These are phyloP conservation scores for Anarrhichthys ocellatus DNA, from an alignment of 2,113 vertebrate genomes.

Conservation along the genomic window DNA sequence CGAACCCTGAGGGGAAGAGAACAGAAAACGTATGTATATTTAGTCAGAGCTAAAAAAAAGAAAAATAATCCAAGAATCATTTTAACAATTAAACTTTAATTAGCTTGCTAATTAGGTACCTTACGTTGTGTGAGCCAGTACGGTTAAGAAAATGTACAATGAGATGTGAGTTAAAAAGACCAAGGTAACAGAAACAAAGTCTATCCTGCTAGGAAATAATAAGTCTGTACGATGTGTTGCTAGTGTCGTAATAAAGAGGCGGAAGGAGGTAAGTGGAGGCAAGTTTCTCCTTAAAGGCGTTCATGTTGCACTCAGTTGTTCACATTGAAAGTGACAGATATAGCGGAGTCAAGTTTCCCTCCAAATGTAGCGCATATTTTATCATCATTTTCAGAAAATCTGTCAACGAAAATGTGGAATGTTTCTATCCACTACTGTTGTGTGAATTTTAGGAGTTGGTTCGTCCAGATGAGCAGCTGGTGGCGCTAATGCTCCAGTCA, in stretches of 20 bases:
- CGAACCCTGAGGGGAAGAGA: slow-evolving; percentile 61
- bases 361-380: too few species aligned
- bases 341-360: not conserved
- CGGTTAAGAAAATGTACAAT: not conserved
- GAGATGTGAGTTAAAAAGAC: not conserved
- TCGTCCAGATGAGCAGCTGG: not conserved
- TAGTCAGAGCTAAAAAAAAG: not conserved
- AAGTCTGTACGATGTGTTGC: not conserved
- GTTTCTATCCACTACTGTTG: not conserved
- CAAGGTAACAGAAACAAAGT: too few species aligned
- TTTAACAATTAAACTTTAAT: not conserved
- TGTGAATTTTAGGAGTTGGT: not conserved
- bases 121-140: not conserved
- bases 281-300: not conserved
- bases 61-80: not conserved
- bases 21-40: not conserved
- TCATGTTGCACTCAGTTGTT: not conserved
- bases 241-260: not conserved
- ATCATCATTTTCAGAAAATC: too few species aligned
- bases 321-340: not conserved
- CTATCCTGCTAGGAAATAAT: not conserved
- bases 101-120: too few species aligned
- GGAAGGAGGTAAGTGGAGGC: not conserved
- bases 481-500: not conserved
- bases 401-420: not conserved